Evolutionary conservation across 2,888 invertebrate species (phyloP), one percentile per base, ranked within the genome.

Genomic region (Cenopis cana): DNA sequence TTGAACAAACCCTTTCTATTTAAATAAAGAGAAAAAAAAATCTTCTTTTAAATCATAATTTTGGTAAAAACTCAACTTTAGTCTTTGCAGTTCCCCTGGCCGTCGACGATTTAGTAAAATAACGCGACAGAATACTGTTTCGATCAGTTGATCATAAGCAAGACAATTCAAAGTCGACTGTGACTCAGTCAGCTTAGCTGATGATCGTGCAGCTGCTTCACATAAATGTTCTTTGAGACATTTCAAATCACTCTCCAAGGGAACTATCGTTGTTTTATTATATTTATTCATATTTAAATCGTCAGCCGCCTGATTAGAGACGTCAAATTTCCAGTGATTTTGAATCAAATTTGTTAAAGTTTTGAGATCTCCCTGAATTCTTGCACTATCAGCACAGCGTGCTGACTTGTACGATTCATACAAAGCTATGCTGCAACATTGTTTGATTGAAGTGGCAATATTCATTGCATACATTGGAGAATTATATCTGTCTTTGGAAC

Each of bases 391-490:
- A 36, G n/a, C 55, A 56, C 55, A 33, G n/a, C 33, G 33, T 56
- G 1, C 36, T 33, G 56, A 56, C 56, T 56, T 18, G 14, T 56
- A 56, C 2, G 56, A 56, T 36, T 56, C 56, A 56, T 56, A 56
- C 36, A 56, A 17, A 4, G 56, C 56, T 33, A 56, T 56, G 10
- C 56, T 56, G 36, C 56, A 56, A 56, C 56, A 56, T 36, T 56
- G 56, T 33, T 56, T 46, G 14, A 60, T 60, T 24, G 60, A 60
- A 29, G 65, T 24, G 41, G 61, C 41, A 46, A 69, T 69, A 29
- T 69, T 69, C 61, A 69, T 69, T 24, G 68, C 61, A 55, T 69
- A 69, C 61, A 61, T 69, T 12, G 68, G 68, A 20, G 68, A 24
- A 38, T 46, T 54, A 61, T 54, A 69, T 20, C 41, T 17, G 9